phyloP scores from a whole-genome alignment of 1,140 invertebrate genomes.

The Calliphora vicina region DNA sequence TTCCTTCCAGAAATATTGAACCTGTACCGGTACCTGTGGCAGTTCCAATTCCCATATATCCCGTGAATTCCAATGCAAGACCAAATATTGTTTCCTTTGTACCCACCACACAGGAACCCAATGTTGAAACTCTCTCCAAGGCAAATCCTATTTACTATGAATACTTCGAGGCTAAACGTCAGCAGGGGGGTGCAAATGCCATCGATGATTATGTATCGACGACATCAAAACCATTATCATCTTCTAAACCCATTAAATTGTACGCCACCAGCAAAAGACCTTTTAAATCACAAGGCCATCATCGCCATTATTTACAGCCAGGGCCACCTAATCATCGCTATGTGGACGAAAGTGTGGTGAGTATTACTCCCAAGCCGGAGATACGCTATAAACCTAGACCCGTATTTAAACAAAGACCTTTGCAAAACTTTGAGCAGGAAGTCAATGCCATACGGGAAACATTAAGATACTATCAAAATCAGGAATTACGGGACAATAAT shows the following conservation, averaged over 20 bases:
- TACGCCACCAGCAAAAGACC: constrained; percentile 43
- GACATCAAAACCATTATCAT: constrained; percentile 42
- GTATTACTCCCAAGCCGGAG: constrained; percentile 64
- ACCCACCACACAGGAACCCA: constrained; percentile 40
- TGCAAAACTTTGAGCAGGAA: constrained; percentile 65
- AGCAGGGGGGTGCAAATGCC: constrained; percentile 49
- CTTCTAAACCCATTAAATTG: constrained; percentile 44
- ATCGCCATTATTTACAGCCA: constrained; percentile 29
- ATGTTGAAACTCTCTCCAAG: constrained; percentile 49
- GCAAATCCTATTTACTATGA: constrained; percentile 62
- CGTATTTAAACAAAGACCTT: constrained; percentile 46
- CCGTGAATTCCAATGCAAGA: constrained; percentile 50
- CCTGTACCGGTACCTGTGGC: constrained; percentile 55
- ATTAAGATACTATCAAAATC: constrained; percentile 62
- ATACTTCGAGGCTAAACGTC: constrained; percentile 60
- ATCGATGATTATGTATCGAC: constrained; percentile 54
- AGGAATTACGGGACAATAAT: constrained; percentile 53
- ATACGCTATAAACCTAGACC: constrained; percentile 63
- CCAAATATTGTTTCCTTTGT: constrained; percentile 45
- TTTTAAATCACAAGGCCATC: constrained; percentile 42
- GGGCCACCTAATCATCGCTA: constrained; percentile 37
- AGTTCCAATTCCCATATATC: constrained; percentile 57
- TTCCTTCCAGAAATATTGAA: constrained; percentile 42
- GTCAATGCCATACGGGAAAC: constrained; percentile 67
- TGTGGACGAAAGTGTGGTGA: constrained; percentile 49